Conservation (phyloP, 1,140 invertebrate genomes). For the Pseudomyrmex gracilis region DNA sequence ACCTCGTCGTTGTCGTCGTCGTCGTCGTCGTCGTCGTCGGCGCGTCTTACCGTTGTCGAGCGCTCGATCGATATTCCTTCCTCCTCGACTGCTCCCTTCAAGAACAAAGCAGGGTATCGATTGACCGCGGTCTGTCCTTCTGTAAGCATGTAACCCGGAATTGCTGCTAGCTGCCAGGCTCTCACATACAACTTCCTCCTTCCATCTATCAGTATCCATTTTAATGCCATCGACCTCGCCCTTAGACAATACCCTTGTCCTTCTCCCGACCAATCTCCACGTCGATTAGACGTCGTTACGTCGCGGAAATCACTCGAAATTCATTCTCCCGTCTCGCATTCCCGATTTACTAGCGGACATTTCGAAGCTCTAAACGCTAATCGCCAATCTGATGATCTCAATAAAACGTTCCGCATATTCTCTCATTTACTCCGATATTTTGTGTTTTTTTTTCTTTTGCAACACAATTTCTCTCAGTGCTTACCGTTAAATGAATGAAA, state of each 20-base stretch:
- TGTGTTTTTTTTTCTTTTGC: too few relatives aligned
- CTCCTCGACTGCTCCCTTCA: constrained; percentile 37
- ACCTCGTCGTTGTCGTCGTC: constrained; percentile 55
- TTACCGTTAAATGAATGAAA: not conserved
- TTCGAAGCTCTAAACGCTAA: not conserved
- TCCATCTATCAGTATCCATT: constrained; percentile 13
- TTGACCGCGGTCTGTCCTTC: constrained; percentile 14
- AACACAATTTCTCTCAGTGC: too few relatives aligned
- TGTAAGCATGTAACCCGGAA: constrained; percentile 50
- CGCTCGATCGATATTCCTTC: constrained; percentile 71
- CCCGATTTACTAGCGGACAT: not conserved
- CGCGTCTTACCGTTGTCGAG: constrained; percentile 55
- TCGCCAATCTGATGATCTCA: not conserved
- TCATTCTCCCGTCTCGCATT: not conserved
- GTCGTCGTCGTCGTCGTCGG: constrained; percentile 21
- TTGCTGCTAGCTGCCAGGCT: constrained; percentile 22
- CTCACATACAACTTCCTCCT: constrained; percentile 42
- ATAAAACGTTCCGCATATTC: too few relatives aligned
- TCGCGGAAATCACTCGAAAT: not conserved
- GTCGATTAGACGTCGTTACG: constrained; percentile 15
- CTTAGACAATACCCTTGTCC: constrained; percentile 1
- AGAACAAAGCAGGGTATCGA: constrained; percentile 49
- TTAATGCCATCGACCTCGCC: constrained; percentile 28
- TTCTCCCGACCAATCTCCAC: constrained; percentile 13
- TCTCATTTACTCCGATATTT: too few relatives aligned